A percentile compares a stretch with the other conserved stretches of the same genome.
phyloP scores from a whole-genome alignment of 2,113 vertebrate species.

The Melanocharis versteri region DNA sequence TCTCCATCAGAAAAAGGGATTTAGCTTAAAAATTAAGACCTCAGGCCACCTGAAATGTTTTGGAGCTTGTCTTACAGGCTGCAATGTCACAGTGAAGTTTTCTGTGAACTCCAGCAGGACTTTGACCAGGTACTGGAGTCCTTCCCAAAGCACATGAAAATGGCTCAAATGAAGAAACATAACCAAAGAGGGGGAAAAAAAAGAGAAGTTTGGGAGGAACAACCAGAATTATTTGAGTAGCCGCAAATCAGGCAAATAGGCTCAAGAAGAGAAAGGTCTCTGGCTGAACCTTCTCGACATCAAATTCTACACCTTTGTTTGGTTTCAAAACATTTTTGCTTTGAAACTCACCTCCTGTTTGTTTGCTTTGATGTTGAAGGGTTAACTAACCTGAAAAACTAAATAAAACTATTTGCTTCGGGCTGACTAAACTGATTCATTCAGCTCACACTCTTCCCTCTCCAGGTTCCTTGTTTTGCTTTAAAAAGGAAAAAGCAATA shows the following conservation, averaged over 20 bases:
- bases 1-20: background rate
- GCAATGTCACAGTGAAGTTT: background rate
- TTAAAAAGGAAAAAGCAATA: conserved; percentile 7
- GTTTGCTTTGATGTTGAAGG: conserved; percentile 3
- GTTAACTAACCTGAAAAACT: conserved; percentile 43
- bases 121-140: background rate
- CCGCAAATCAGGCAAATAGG: background rate
- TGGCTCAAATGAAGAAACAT: background rate
- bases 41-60: background rate
- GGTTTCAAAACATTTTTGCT: background rate
- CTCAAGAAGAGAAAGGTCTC: background rate
- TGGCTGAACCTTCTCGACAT: background rate
- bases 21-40: background rate
- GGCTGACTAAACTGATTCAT: background rate
- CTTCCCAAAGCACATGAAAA: background rate
- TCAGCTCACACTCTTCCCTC: background rate
- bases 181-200: accelerated
- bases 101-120: background rate
- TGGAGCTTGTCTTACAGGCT: background rate
- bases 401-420: conserved; percentile 12
- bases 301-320: background rate
- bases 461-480: background rate
- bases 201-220: background rate
- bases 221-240: background rate
- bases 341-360: background rate